These are phyloP conservation scores for Notechis scutatus DNA, from an alignment of 2,113 vertebrate species.

Conservation along the genomic window DNA sequence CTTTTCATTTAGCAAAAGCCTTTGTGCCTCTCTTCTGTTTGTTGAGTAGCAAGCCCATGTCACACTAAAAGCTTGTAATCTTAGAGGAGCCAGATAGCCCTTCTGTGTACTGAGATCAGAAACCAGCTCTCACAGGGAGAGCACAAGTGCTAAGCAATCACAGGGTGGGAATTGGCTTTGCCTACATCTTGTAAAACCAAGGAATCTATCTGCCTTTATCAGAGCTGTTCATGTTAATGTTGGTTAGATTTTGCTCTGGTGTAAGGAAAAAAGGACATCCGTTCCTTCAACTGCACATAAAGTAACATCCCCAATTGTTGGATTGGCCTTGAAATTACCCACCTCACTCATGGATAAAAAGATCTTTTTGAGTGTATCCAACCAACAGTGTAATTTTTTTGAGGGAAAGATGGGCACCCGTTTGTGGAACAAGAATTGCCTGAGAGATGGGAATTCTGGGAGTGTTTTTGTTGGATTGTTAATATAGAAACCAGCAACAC, in stretches of 20 bases:
- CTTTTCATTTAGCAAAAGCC: background rate
- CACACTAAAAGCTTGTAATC: background rate
- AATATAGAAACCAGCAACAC: conserved; percentile 56
- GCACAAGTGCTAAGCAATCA: background rate
- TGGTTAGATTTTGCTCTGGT: background rate
- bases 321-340: background rate
- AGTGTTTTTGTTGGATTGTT: conserved; percentile 27
- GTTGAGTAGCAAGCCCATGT: background rate
- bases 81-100: background rate
- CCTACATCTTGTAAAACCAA: background rate
- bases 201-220: background rate
- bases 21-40: background rate
- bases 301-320: background rate
- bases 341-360: background rate
- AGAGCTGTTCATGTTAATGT: background rate
- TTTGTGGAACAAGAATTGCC: background rate
- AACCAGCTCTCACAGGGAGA: background rate
- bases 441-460: conserved; percentile 38
- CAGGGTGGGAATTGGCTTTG: background rate
- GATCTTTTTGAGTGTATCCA: background rate
- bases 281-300: background rate
- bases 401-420: background rate
- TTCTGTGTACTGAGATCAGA: background rate
- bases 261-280: background rate
- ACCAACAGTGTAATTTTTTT: background rate